Evolutionary conservation across 1,140 invertebrate genomes (phyloP), one percentile per base, ranked within the genome.

Genomic region (Drosophila sp.): DNA sequence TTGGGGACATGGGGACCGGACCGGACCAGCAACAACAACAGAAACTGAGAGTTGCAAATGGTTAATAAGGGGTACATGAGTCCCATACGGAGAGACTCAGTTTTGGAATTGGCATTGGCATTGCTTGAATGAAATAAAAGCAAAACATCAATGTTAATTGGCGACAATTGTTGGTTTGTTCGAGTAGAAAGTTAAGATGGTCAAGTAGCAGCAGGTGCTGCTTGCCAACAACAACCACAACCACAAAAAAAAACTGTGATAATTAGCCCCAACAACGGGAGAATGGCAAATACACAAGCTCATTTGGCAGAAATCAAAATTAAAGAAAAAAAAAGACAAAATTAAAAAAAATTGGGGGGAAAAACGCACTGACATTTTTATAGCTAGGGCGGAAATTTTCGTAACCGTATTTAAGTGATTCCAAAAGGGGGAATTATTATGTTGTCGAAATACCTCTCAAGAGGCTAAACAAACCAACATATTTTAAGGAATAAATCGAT

Each of bases 101-200:
- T 17, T 40, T 66, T 66, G 70, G 35, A 41, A 60, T 60, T 61
- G 66, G 57, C 23, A 60, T 30, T 60, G 38, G 2, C 4, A 4
- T 30, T 4, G 2, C 2, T 10, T 40, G 35, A 27, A 40, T 27
- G 25, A n/a, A 71, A 74, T 70, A 60, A 70, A 63, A 71, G 72
- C 60, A 72, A 60, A 60, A 38, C 60, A 60, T 55, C 44, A 60
- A 44, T 54, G 56, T 76, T 85, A 85, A 85, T 85, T 85, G 83
- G 79, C 81, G 81, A 85, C 81, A 85, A 85, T 85, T 85, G 81
- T 85, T 58, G 82, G 70, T 71, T 77, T 65, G 78, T 55, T 65
- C 60, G 66, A 62, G 62, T 72, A 60, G 80, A 85, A 85, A 80
- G 80, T 83, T 80, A 8, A 17, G 63, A 58, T 27, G 35, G 3